Base-by-base conservation (phyloP, 2,113 vertebrate genomes). In the Hypocryptadius cinnamomeus region DNA sequence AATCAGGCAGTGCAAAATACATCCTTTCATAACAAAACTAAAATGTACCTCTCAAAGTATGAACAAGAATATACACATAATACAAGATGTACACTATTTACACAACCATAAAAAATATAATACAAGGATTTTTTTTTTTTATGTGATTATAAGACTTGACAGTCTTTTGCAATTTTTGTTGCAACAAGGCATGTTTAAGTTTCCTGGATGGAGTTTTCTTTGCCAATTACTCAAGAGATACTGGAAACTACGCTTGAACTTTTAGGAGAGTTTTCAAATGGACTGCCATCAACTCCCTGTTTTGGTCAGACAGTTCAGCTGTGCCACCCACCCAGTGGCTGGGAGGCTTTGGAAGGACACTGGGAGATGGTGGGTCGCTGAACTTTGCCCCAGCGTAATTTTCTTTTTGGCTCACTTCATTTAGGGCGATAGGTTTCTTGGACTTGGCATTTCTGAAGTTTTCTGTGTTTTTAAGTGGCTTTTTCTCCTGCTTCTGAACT, bases 21-120 rank as follows among this genome's bases (percentile, higher is more conserved):
- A 98, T 98, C 98, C 97, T 98, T 98, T 98, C 97, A 98, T 99
- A 99, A 99, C 98, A 99, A 99, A 99, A 99, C 98, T 99, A 99
- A 98, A 98, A 98, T 98, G 98, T 97, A 98, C 98, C 97, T 98
- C 98, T 98, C 98, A 98, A 98, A 98, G 98, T 97, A 98, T 98
- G 97, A 97, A 98, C 98, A 98, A 98, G 96, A 98, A 98, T 99
- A 98, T 98, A 98, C 98, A 99, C 98, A 98, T 98, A 98, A 98
- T 98, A 98, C 98, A 98, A 97, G 98, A 98, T 98, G 97, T 98
- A 99, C 98, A 98, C 90, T 98, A 99, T 98, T 98, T 98, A 98
- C 98, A 99, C 96, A 98, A 92, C 92, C 93, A 97, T 98, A 98
- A 97, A 99, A 98, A 98, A 98, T 97, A 97, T 96, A 96, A 96